Percentiles rank a stretch among this genome's conserved stretches.
Evolutionary conservation across 2,113 vertebrate species (phyloP).

Genomic region (Eulemur rufifrons): DNA sequence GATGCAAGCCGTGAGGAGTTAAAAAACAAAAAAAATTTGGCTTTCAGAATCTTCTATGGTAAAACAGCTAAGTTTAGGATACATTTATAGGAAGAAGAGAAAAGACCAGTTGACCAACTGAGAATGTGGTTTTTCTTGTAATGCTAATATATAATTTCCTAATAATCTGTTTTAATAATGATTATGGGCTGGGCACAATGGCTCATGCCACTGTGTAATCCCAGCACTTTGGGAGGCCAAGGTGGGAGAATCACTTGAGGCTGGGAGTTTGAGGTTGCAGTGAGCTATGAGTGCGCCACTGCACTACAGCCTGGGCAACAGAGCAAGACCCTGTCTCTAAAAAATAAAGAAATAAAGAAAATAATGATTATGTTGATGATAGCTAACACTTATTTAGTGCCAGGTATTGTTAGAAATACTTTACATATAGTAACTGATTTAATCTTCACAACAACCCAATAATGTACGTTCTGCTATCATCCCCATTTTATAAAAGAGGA

Average conservation of each 20-base stretch:
- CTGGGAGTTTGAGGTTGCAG: too few relatives aligned
- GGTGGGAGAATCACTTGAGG: too few relatives aligned
- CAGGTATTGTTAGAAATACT: background rate
- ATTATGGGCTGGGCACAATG: background rate
- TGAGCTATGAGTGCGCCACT: too few relatives aligned
- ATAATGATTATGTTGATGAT: background rate
- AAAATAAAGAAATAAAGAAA: background rate
- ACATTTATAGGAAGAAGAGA: background rate
- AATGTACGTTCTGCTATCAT: background rate
- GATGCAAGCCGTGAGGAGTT: background rate
- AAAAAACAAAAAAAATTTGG: background rate
- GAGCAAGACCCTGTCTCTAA: too few relatives aligned
- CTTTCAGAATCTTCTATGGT: background rate
- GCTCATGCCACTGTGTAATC: too few relatives aligned
- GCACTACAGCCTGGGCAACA: too few relatives aligned
- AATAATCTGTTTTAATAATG: background rate
- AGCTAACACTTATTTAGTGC: background rate
- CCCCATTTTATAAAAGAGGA: background rate
- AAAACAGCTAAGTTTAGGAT: background rate
- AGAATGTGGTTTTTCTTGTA: background rate
- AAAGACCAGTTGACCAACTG: background rate
- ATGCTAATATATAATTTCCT: background rate
- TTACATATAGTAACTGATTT: constrained; percentile 15
- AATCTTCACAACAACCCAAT: background rate
- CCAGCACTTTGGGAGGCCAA: too few relatives aligned